Conservation (phyloP, 2,797 vertebrate species). For the Prunella strophiata region DNA sequence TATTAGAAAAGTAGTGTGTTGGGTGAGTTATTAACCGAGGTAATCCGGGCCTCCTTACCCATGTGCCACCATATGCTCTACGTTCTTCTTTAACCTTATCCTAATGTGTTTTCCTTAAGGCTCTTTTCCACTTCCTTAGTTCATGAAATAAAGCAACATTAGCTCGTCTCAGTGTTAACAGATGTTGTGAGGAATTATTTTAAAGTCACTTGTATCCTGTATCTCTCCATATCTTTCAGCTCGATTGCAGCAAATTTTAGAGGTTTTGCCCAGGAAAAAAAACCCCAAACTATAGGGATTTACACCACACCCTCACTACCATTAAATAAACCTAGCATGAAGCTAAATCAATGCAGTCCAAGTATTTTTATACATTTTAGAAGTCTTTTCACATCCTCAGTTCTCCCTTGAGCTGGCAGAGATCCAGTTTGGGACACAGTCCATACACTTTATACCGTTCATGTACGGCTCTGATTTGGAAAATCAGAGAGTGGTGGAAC, state of each 20-base stretch:
- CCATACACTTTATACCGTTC: not conserved
- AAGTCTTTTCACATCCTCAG: not conserved
- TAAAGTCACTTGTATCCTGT: constrained; percentile 43
- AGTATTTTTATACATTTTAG: constrained; percentile 27
- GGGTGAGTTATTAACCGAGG: constrained; percentile 9
- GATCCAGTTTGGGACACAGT: constrained; percentile 21
- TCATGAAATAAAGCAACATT: constrained; percentile 72
- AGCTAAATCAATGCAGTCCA: constrained; percentile 15
- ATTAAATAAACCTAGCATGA: constrained; percentile 18
- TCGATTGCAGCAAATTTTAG: not conserved
- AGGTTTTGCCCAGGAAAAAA: not conserved
- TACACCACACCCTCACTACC: not conserved
- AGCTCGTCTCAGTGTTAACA: constrained; percentile 60
- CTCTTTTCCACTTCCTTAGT: constrained; percentile 66
- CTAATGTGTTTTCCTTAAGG: constrained; percentile 72
- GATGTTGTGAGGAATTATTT: constrained; percentile 62
- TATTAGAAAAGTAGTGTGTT: constrained; percentile 40
- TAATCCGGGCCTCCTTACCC: constrained; percentile 30
- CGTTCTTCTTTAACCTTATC: constrained; percentile 35
- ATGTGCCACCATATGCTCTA: not conserved
- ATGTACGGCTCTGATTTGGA: not conserved
- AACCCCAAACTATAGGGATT: not conserved
- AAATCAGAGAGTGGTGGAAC: not conserved
- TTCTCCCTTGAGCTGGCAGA: constrained; percentile 8
- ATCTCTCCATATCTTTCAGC: constrained; percentile 48